phyloP scores from a whole-genome alignment of 2,113 vertebrate species.

The Anguilla rostrata region DNA sequence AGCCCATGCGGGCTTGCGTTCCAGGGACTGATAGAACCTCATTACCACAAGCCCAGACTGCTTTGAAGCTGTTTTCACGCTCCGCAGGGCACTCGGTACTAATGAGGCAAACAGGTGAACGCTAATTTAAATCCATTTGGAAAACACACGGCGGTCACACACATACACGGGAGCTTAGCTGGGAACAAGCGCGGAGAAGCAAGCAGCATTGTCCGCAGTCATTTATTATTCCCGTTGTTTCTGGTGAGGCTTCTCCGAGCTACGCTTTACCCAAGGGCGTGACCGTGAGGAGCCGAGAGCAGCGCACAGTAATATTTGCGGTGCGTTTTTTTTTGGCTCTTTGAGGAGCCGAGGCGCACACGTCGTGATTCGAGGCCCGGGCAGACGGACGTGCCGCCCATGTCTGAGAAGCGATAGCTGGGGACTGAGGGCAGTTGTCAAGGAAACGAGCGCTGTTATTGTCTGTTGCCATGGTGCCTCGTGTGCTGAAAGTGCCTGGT shows the following conservation, averaged over 20 bases:
- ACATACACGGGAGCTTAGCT: neutral
- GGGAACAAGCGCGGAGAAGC: neutral
- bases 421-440: constrained; percentile 47
- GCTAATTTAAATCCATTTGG: constrained; percentile 23
- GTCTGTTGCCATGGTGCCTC: constrained; percentile 55
- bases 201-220: neutral
- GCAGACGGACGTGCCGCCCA: neutral
- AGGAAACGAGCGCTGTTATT: constrained; percentile 59
- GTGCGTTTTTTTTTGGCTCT: neutral
- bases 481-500: constrained; percentile 41
- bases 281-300: neutral
- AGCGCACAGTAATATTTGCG: neutral
- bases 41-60: constrained; percentile 44
- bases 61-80: constrained; percentile 52
- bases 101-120: constrained; percentile 55
- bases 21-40: constrained; percentile 52
- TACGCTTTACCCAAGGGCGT: neutral
- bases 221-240: neutral
- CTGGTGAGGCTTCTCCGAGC: neutral
- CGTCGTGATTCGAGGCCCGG: neutral
- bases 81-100: constrained; percentile 43
- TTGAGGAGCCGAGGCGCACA: neutral
- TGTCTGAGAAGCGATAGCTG: constrained; percentile 14
- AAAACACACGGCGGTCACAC: constrained; percentile 1
- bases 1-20: constrained; percentile 44